phyloP scores from a whole-genome alignment of 2,888 invertebrate genomes.

The Desoria tigrina region DNA sequence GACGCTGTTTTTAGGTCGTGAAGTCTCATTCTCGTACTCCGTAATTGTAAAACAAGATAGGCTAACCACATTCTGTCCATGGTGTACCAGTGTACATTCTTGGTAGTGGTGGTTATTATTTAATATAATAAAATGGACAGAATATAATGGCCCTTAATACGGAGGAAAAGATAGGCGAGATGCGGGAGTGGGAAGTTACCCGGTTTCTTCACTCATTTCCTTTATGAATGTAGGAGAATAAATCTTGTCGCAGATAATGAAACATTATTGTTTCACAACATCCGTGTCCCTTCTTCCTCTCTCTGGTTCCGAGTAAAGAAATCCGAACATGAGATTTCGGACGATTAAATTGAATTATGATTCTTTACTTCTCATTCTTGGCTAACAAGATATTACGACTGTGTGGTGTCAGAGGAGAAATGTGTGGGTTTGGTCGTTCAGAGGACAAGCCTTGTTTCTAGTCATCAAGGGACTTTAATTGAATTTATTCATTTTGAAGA shows the following conservation, averaged over 20 bases:
- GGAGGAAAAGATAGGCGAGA: constrained; percentile 13
- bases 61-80: constrained; percentile 9
- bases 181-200: not conserved
- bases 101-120: constrained; percentile 8
- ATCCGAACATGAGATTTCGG: constrained; percentile 9
- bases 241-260: constrained; percentile 18
- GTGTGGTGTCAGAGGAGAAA: too few relatives aligned
- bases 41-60: constrained; percentile 9
- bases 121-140: constrained; percentile 9
- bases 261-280: constrained; percentile 21
- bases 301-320: constrained; percentile 15
- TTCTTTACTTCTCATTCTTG: not conserved
- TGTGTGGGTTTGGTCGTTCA: too few relatives aligned
- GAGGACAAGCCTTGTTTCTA: too few relatives aligned
- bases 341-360: constrained; percentile 9
- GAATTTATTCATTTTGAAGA: too few relatives aligned
- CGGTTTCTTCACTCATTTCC: constrained; percentile 22
- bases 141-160: not conserved
- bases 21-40: too few relatives aligned
- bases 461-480: too few relatives aligned
- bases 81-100: not conserved
- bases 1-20: constrained; percentile 9
- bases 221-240: constrained; percentile 14
- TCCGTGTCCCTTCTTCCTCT: constrained; percentile 4
- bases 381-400: too few relatives aligned